A percentile compares a stretch with the other conserved stretches of the same genome.
phyloP scores from a whole-genome alignment of 2,113 vertebrate genomes.

The Benthochromis sp. region DNA sequence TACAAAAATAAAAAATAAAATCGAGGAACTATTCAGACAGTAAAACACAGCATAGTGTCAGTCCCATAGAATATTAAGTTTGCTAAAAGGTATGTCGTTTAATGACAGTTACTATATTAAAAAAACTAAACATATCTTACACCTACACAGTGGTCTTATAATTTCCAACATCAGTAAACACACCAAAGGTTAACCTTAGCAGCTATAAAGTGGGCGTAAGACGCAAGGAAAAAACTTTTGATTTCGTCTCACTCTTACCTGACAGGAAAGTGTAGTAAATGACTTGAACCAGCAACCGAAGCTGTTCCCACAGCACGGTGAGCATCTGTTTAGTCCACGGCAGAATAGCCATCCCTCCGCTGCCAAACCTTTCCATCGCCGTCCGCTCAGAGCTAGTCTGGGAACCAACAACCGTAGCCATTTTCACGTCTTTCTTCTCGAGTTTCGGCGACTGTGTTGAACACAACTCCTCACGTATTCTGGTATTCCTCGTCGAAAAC shows the following conservation, averaged over 20 bases:
- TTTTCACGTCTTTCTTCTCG: conserved; percentile 16
- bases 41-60: not conserved
- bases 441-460: not conserved
- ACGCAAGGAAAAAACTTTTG: not conserved
- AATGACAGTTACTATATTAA: not conserved
- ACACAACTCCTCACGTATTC: conserved; percentile 62
- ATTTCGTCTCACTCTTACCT: conserved; percentile 28
- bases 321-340: conserved; percentile 72
- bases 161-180: not conserved
- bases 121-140: not conserved
- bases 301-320: conserved; percentile 69
- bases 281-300: conserved; percentile 69
- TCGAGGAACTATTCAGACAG: not conserved
- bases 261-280: conserved; percentile 71
- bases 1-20: too few relatives aligned
- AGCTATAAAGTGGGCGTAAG: not conserved
- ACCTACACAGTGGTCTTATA: not conserved
- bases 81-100: not conserved
- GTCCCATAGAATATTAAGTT: not conserved
- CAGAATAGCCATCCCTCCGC: conserved; percentile 60
- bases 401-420: conserved; percentile 40
- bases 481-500: conserved; percentile 59
- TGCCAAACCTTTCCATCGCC: conserved; percentile 62
- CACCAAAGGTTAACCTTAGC: not conserved
- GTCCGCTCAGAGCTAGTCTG: conserved; percentile 5